A percentile compares a stretch with the other conserved stretches of the same genome.
These are phyloP conservation scores for Pediacus dermestoides DNA, from an alignment of 2,888 invertebrate species.

Conservation along the genomic window DNA sequence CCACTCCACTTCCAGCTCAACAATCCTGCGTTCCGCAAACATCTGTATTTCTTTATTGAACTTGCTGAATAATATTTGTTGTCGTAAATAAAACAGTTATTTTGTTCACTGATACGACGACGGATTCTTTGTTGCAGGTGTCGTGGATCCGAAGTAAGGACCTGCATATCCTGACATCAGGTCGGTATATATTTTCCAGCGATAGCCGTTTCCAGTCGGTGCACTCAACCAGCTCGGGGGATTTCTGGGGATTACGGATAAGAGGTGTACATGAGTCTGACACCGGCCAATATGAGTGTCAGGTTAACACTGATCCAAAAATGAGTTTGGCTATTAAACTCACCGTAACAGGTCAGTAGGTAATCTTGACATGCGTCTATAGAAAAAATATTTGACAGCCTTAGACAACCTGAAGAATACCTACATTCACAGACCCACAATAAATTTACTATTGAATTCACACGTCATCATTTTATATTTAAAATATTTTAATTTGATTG, in stretches of 20 bases:
- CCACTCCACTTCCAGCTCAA: too few species aligned
- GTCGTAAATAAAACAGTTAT: neutral
- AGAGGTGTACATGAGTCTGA: slow-evolving; percentile 58
- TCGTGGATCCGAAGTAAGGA: slow-evolving; percentile 71
- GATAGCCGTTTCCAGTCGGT: slow-evolving; percentile 63
- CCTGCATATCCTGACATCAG: slow-evolving; percentile 67
- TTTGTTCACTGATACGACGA: neutral
- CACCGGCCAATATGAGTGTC: slow-evolving; percentile 69
- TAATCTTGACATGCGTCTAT: neutral
- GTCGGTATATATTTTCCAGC: slow-evolving; percentile 62
- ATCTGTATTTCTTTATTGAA: too few species aligned
- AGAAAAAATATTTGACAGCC: neutral
- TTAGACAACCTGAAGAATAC: too few species aligned
- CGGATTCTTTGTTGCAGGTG: slow-evolving; percentile 64
- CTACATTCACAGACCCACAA: too few species aligned
- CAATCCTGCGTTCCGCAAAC: too few species aligned
- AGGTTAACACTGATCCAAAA: slow-evolving; percentile 72
- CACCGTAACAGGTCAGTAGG: slow-evolving; percentile 57
- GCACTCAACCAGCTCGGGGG: slow-evolving; percentile 50
- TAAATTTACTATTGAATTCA: too few species aligned
- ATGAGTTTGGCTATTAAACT: slow-evolving; percentile 66
- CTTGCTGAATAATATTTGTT: too few species aligned
- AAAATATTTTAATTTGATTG: too few species aligned
- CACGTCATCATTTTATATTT: too few species aligned
- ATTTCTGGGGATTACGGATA: slow-evolving; percentile 61